Evolutionary conservation across 2,797 vertebrate species (phyloP).

Genomic region (Poecilia wingei): DNA sequence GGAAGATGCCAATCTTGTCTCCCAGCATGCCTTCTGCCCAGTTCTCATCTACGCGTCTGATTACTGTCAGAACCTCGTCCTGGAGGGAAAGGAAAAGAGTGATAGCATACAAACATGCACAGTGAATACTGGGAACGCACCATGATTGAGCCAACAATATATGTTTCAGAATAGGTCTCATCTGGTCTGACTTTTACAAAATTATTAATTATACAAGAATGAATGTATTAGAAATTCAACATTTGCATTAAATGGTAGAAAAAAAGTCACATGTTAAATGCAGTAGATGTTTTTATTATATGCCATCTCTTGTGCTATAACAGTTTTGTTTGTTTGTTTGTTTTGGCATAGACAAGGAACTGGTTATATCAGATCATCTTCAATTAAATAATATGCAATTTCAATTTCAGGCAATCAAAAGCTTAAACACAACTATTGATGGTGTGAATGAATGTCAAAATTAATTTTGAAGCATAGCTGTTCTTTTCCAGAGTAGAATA

Average conservation of each 20-base stretch:
- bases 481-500: neutral
- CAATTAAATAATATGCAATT: neutral
- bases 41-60: conserved; percentile 98
- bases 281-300: neutral
- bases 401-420: neutral
- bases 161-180: conserved; percentile 1
- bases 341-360: neutral
- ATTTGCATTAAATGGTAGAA: neutral
- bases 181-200: neutral
- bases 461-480: neutral
- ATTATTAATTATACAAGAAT: neutral
- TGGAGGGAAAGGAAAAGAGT: conserved; percentile 71
- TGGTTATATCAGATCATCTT: neutral
- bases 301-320: neutral
- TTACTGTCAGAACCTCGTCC: conserved; percentile 98
- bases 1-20: conserved; percentile 98
- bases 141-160: neutral
- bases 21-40: conserved; percentile 99
- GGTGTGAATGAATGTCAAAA: neutral
- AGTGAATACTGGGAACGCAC: neutral
- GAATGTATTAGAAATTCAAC: neutral
- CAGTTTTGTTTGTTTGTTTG: too few relatives aligned
- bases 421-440: neutral
- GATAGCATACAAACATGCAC: conserved; percentile 25
- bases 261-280: neutral